A percentile compares a stretch with the other conserved stretches of the same genome.
These are phyloP conservation scores for Artibeus lituratus DNA, from an alignment of 2,797 vertebrate species.

Conservation along the genomic window DNA sequence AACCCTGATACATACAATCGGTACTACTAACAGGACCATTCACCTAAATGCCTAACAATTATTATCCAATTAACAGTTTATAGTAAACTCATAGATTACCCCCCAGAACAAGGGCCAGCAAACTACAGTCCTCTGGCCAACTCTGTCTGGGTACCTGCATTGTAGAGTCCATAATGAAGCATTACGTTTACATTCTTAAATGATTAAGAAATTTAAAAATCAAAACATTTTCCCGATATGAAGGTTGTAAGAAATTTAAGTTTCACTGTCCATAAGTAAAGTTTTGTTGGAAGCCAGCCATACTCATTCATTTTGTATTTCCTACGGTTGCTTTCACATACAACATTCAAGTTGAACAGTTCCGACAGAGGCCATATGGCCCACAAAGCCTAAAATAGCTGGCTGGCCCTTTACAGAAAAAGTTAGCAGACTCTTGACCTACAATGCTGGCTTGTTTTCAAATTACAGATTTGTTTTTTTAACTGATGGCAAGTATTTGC, in stretches of 20 bases:
- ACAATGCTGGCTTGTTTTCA: neutral
- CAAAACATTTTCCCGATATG: neutral
- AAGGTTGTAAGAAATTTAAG: conserved; percentile 36
- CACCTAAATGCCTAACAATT: neutral
- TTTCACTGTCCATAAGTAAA: neutral
- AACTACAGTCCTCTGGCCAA: neutral
- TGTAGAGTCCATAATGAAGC: neutral
- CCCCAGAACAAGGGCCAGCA: neutral
- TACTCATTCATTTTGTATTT: neutral
- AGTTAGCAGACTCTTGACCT: neutral
- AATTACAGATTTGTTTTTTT: neutral
- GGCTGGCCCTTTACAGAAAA: neutral
- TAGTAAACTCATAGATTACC: neutral
- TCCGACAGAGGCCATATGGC: neutral
- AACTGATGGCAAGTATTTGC: neutral
- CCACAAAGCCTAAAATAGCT: neutral
- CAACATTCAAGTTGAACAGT: neutral
- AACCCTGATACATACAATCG: conserved; percentile 22
- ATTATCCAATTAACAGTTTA: neutral
- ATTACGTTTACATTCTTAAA: neutral
- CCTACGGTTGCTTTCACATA: neutral
- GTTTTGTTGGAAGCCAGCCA: neutral
- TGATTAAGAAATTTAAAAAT: neutral
- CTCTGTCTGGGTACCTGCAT: neutral
- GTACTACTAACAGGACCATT: neutral